Conservation (phyloP, 2,113 vertebrate genomes). For the Casuarius casuarius region DNA sequence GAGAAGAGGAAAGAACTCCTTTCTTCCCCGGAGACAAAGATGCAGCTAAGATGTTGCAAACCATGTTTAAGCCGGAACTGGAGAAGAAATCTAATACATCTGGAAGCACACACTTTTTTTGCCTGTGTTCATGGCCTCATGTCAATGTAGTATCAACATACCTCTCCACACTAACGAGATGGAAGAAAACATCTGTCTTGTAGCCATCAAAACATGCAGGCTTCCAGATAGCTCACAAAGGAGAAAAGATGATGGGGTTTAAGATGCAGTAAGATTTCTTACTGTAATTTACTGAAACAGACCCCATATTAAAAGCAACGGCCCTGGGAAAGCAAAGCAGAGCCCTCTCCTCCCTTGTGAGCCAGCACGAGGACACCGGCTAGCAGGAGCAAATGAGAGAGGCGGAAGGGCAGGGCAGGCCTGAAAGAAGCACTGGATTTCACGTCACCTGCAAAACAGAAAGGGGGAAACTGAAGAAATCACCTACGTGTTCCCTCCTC, state of each 20-base stretch:
- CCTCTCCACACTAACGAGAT: rapidly evolving
- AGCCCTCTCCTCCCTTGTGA: background rate
- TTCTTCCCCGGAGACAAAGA: background rate
- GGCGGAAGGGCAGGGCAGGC: conserved; percentile 7
- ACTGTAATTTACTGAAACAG: background rate
- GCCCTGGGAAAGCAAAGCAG: background rate
- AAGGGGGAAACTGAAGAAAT: background rate
- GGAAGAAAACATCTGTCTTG: background rate
- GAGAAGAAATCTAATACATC: background rate
- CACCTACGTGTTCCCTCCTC: background rate
- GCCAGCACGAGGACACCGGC: background rate
- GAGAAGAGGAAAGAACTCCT: background rate
- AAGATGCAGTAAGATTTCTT: background rate
- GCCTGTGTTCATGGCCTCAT: background rate
- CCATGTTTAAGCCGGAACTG: rapidly evolving
- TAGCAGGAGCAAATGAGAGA: background rate
- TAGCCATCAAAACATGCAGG: background rate
- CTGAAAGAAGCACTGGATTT: background rate
- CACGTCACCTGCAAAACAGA: background rate
- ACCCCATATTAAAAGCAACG: rapidly evolving
- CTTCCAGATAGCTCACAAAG: background rate
- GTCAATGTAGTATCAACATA: rapidly evolving
- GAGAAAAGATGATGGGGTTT: background rate
- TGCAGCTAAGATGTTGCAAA: background rate
- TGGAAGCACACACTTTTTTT: background rate